phyloP scores from a whole-genome alignment of 2,113 vertebrate species.

The Sardina pilchardus region DNA sequence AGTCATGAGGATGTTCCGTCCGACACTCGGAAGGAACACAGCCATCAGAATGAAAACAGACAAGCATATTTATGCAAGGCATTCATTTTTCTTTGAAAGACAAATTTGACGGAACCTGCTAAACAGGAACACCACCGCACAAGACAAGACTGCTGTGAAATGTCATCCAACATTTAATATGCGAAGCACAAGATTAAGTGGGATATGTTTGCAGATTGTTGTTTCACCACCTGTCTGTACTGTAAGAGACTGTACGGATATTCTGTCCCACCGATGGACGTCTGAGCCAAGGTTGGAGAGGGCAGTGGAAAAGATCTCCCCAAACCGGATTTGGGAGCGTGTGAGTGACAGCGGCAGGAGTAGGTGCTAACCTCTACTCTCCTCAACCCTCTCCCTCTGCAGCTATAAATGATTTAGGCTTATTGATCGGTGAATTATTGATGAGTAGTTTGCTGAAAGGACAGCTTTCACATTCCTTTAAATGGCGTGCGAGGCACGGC shows the following conservation, averaged over 20 bases:
- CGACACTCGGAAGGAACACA: not conserved
- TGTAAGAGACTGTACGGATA: not conserved
- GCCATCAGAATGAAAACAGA: not conserved
- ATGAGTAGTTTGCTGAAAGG: conserved; percentile 26
- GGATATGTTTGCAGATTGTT: not conserved
- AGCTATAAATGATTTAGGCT: conserved; percentile 22
- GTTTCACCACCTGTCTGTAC: not conserved
- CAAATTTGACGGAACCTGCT: not conserved
- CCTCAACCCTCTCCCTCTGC: not conserved
- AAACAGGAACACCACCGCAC: not conserved
- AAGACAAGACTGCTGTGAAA: not conserved
- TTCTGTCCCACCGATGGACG: not conserved
- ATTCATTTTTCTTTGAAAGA: not conserved
- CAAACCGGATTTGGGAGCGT: not conserved
- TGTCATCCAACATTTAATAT: not conserved
- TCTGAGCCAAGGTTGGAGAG: not conserved
- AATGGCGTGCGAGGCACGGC: not conserved
- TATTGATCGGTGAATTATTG: conserved; percentile 40
- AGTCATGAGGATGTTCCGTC: not conserved
- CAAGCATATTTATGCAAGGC: not conserved
- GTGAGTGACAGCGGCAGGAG: conserved; percentile 11
- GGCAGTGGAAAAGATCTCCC: not conserved
- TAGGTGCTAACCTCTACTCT: not conserved
- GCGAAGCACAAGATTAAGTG: not conserved
- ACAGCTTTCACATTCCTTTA: conserved; percentile 14